Percentiles rank a stretch among this genome's conserved stretches.
phyloP scores from a whole-genome alignment of 1,140 invertebrate genomes.

The Caerostris darwini region DNA sequence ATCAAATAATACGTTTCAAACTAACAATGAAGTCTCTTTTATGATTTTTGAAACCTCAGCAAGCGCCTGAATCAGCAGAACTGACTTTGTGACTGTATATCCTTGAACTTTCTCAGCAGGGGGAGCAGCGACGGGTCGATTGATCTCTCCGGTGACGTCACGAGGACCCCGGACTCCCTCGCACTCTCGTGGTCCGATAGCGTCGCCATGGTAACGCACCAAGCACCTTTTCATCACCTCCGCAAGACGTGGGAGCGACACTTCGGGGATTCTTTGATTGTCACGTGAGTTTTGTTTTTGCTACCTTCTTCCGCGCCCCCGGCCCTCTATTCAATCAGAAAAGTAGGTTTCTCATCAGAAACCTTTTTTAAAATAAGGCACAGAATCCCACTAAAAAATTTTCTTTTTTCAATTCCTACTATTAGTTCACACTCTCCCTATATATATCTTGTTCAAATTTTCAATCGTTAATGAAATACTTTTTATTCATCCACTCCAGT shows the following conservation, averaged over 20 bases:
- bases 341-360: no score
- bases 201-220: conserved; percentile 54
- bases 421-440: no score
- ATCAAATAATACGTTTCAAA: no score
- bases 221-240: conserved; percentile 59
- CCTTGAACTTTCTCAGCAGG: conserved; percentile 64
- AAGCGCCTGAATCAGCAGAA: background rate
- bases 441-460: no score
- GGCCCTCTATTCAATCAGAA: background rate
- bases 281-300: conserved; percentile 62
- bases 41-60: no score
- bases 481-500: no score
- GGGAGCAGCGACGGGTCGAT: conserved; percentile 38
- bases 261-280: conserved; percentile 13
- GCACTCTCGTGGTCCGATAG: conserved; percentile 60
- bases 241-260: conserved; percentile 46
- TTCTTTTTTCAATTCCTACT: no score
- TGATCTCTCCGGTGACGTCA: conserved; percentile 68
- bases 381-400: no score
- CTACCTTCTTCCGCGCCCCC: background rate
- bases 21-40: no score
- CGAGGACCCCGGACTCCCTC: conserved; percentile 28
- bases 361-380: no score
- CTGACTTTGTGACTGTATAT: conserved; percentile 26
- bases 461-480: no score